phyloP scores from a whole-genome alignment of 2,113 vertebrate species.

The Catharus minimus region DNA sequence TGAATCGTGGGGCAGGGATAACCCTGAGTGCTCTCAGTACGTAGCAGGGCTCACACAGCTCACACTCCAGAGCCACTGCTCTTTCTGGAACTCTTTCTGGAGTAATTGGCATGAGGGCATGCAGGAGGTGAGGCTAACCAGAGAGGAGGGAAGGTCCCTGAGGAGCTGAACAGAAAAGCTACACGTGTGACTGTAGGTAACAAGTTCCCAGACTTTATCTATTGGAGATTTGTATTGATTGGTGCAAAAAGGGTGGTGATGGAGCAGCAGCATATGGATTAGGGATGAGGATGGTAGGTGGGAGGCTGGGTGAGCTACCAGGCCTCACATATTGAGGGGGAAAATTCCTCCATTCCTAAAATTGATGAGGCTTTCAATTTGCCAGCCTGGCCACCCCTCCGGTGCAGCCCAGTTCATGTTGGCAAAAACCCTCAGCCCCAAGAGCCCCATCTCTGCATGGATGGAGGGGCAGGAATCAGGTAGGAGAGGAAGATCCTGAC shows the following conservation, averaged over 20 bases:
- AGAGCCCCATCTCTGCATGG: fast-evolving
- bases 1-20: neutral
- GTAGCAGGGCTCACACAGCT: fast-evolving
- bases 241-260: neutral
- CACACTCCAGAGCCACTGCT: fast-evolving
- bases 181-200: neutral
- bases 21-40: fast-evolving
- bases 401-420: fast-evolving
- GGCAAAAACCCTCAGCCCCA: fast-evolving
- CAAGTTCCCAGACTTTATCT: neutral
- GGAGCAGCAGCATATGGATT: neutral
- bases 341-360: neutral
- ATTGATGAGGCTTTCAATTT: neutral
- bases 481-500: neutral
- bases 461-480: neutral
- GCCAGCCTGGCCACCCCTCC: fast-evolving
- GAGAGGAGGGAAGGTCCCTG: neutral
- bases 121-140: neutral
- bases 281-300: neutral
- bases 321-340: fast-evolving
- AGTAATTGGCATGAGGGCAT: fast-evolving
- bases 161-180: neutral
- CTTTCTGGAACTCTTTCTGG: neutral
- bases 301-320: neutral
- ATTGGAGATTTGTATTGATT: neutral